phyloP scores from a whole-genome alignment of 2,797 vertebrate genomes.

The Coilia nasus region DNA sequence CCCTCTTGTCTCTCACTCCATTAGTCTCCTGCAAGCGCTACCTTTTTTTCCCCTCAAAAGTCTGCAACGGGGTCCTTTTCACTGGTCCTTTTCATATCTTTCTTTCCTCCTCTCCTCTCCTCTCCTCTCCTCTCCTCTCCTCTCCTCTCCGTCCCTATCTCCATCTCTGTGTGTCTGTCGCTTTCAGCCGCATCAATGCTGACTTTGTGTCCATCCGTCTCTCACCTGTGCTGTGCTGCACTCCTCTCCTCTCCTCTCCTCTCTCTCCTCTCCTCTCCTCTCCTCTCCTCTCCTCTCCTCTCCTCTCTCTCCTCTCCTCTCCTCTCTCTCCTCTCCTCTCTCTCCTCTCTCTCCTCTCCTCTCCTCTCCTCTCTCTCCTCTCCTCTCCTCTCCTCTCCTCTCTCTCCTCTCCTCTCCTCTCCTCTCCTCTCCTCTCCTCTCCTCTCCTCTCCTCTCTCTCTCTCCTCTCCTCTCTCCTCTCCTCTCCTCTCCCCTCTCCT shows the following conservation, averaged over 20 bases:
- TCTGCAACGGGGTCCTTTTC: not conserved
- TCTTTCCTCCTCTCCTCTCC: not conserved
- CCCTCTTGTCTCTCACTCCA: not conserved
- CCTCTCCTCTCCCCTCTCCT: not conserved
- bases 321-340: no score
- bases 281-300: no score
- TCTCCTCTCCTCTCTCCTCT: no score
- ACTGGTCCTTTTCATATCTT: not conserved
- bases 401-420: not conserved
- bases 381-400: not conserved
- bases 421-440: no score
- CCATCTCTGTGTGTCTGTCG: not conserved
- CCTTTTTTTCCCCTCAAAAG: not conserved
- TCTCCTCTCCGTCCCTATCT: not conserved
- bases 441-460: no score
- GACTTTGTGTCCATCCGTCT: not conserved
- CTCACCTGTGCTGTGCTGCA: not conserved
- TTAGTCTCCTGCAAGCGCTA: not conserved
- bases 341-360: no score
- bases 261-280: no score
- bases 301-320: no score
- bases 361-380: not conserved
- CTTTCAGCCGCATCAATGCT: not conserved
- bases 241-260: not conserved
- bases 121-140: not conserved